Evolutionary conservation across 1,140 invertebrate species (phyloP), one percentile per base, ranked within the genome.

Genomic region (Tetranychus urticae): DNA sequence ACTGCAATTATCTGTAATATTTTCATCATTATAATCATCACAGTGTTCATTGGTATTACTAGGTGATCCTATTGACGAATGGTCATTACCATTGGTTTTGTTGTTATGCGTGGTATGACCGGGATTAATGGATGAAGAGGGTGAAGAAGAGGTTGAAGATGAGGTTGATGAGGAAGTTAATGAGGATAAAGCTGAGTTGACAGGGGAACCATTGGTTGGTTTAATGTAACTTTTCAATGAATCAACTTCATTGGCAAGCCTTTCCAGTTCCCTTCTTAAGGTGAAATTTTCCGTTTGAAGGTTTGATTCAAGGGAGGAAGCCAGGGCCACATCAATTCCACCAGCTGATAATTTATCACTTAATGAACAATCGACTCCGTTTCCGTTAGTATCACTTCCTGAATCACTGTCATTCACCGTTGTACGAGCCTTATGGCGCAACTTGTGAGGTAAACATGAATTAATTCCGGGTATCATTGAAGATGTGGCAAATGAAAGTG

Each of bases 241-340:
- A n/a, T 86, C 88, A 48, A 94, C 87, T 71, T 96, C 91, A 1
- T 83, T 85, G 10, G 88, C 88, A 4, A 96, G 77, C 61, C 85
- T 78, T 59, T 87, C 84, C 65, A 94, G 74, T 72, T 92, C 83
- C 1, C 81, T 82, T 67, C 89, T 84, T 1, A 96, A 77, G 68
- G 85, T 82, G 33, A 68, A 70, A 65, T 78, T 79, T 77, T 81
- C 74, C 77, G 79, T 66, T 76, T 71, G 82, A 76, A 66, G 62
- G 31, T 52, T 52, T 8, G n/a, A 31, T 23, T 52, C 50, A 31
- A 52, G n/a, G 23, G n/a, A 4, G 50, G n/a, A 4, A 52, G n/a
- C 50, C 50, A 31, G 2, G 7, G 5, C 50, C 31, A 12, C 50
- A 8, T 33, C 5, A 23, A 52, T n/a, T 13, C 7, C 23, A 31